Percentiles rank a stretch among this genome's conserved stretches.
Evolutionary conservation across 2,113 vertebrate species (phyloP).

Genomic region (Percopsis transmontana): DNA sequence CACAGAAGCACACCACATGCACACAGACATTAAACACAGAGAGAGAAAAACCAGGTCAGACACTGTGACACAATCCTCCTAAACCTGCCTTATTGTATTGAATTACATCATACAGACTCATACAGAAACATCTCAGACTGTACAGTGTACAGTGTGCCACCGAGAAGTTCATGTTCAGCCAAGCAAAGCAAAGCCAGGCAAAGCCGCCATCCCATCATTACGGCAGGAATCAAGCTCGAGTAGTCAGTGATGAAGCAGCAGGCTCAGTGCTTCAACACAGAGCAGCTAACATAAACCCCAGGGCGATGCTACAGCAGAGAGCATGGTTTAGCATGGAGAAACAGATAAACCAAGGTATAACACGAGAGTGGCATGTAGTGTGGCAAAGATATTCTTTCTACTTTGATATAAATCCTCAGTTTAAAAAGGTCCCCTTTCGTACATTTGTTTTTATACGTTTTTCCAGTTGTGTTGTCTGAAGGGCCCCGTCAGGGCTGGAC

Average conservation of each 20-base stretch:
- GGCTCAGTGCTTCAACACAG: slow-evolving; percentile 35
- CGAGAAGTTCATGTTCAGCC: slow-evolving; percentile 45
- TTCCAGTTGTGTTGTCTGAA: no score
- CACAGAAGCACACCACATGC: slow-evolving; percentile 4
- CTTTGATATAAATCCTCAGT: neutral
- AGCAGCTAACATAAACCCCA: slow-evolving; percentile 41
- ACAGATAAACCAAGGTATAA: slow-evolving; percentile 16
- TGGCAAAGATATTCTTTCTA: slow-evolving; percentile 26
- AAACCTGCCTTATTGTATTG: slow-evolving; percentile 42
- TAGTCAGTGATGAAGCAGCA: slow-evolving; percentile 25
- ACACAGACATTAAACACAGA: slow-evolving; percentile 21
- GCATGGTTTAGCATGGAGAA: slow-evolving; percentile 1
- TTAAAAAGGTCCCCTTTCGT: no score
- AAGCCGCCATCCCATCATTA: slow-evolving; percentile 24
- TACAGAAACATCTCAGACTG: slow-evolving; percentile 10
- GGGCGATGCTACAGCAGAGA: slow-evolving; percentile 18
- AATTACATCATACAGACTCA: slow-evolving; percentile 45
- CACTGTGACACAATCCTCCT: slow-evolving; percentile 37
- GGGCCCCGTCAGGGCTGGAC: no score
- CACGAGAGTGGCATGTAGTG: neutral
- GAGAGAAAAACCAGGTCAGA: slow-evolving; percentile 55
- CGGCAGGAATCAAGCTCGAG: slow-evolving; percentile 18
- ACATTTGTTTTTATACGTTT: no score
- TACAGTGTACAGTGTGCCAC: slow-evolving; percentile 6
- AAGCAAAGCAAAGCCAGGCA: slow-evolving; percentile 47